Percentiles rank a stretch among this genome's conserved stretches.
Conservation (phyloP, 2,888 invertebrate genomes). For the Caenorhabditis sulstoni region DNA sequence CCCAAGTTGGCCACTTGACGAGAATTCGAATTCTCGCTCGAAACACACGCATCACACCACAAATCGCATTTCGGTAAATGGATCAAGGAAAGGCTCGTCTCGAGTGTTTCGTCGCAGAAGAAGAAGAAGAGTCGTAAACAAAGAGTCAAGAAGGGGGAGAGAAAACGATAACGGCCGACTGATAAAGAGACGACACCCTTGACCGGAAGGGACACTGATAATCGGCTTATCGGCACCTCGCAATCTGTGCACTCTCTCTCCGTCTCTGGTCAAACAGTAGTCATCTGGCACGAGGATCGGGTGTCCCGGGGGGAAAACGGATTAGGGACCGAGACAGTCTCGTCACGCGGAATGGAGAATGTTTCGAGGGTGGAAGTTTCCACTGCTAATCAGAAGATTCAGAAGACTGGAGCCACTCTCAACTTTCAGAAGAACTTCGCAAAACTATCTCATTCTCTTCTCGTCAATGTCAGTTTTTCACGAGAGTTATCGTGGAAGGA, state of each 20-base stretch:
- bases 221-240: constrained; percentile 19
- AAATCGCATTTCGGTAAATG: constrained; percentile 9
- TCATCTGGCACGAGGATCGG: too few relatives aligned
- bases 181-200: constrained; percentile 1
- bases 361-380: too few relatives aligned
- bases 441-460: too few relatives aligned
- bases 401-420: too few relatives aligned
- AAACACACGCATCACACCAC: not conserved
- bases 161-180: not conserved
- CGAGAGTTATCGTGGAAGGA: too few relatives aligned
- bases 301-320: too few relatives aligned
- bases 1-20: constrained; percentile 19
- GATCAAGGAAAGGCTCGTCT: not conserved
- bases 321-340: too few relatives aligned
- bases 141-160: not conserved
- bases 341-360: too few relatives aligned
- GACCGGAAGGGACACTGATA: constrained; percentile 8
- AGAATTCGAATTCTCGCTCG: not conserved
- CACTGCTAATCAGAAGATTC: too few relatives aligned
- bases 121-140: not conserved
- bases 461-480: too few relatives aligned
- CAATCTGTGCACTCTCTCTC: constrained; percentile 5
- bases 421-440: too few relatives aligned
- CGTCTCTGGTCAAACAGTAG: too few relatives aligned
- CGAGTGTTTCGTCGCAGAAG: not conserved